Percentiles rank a stretch among this genome's conserved stretches.
Conservation (phyloP, 2,888 invertebrate species). For the Tryphoninae sp. region DNA sequence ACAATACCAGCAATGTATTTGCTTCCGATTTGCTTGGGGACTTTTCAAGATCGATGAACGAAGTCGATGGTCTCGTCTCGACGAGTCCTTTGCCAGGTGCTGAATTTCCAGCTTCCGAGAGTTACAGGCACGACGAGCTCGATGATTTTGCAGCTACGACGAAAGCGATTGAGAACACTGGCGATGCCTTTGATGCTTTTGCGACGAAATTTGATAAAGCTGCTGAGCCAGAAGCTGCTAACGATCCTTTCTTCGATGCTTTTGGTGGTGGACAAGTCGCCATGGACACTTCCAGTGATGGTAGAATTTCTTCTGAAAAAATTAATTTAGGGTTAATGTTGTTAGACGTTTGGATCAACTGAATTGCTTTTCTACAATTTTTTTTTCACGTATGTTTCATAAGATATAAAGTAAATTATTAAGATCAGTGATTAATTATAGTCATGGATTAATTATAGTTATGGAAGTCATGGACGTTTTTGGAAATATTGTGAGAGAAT, state of each 20-base stretch:
- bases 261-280: conserved; percentile 81
- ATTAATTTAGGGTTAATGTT: no score
- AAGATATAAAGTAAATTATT: no score
- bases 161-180: conserved; percentile 74
- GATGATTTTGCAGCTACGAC: conserved; percentile 74
- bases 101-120: conserved; percentile 72
- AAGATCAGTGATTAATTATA: no score
- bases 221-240: conserved; percentile 81
- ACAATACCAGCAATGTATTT: conserved; percentile 58
- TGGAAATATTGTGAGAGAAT: no score
- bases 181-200: conserved; percentile 92
- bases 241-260: conserved; percentile 83
- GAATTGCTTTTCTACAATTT: no score
- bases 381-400: no score
- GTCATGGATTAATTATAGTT: no score
- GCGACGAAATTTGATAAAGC: conserved; percentile 93
- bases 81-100: conserved; percentile 72
- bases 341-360: no score
- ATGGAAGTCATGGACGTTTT: no score
- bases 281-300: conserved; percentile 80
- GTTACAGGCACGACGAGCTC: conserved; percentile 70
- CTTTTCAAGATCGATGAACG: conserved; percentile 56
- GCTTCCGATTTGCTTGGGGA: conserved; percentile 68
- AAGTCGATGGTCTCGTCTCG: conserved; percentile 61
- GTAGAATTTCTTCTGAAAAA: conserved; percentile 66